Conservation (phyloP, 2,113 vertebrate species). For the Aphelocoma coerulescens region DNA sequence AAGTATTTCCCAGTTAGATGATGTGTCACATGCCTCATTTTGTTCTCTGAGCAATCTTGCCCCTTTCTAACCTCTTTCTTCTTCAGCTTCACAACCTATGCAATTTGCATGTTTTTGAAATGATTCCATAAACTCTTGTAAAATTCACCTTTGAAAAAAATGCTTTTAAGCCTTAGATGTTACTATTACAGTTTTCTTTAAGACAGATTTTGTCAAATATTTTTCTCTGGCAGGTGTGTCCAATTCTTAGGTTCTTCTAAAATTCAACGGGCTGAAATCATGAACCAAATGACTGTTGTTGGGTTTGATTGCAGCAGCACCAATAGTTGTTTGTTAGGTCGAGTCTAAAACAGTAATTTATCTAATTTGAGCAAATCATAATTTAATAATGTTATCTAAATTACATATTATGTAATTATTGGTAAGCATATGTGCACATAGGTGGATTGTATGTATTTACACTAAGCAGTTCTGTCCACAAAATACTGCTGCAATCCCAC, state of each 20-base stretch:
- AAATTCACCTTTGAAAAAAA: neutral
- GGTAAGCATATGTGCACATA: neutral
- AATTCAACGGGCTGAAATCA: neutral
- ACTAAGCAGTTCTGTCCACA: neutral
- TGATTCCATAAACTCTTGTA: neutral
- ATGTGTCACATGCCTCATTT: neutral
- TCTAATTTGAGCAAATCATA: neutral
- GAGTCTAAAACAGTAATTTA: neutral
- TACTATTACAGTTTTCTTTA: neutral
- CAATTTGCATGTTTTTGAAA: neutral
- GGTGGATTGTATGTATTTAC: neutral
- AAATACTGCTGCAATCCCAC: neutral
- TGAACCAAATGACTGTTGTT: neutral
- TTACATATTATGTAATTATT: neutral
- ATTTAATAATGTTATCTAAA: conserved; percentile 50
- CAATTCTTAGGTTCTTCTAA: neutral
- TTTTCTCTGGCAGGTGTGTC: neutral
- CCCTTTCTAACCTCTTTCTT: neutral
- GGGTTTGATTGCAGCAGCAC: neutral
- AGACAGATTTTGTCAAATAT: neutral
- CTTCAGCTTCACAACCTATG: neutral
- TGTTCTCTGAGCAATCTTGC: neutral
- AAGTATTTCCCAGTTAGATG: neutral
- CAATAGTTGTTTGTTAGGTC: neutral
- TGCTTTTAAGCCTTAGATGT: neutral